Percentiles rank a stretch among this genome's conserved stretches.
Conservation (phyloP, 2,888 invertebrate species). For the Lissocephala sabroskyi region DNA sequence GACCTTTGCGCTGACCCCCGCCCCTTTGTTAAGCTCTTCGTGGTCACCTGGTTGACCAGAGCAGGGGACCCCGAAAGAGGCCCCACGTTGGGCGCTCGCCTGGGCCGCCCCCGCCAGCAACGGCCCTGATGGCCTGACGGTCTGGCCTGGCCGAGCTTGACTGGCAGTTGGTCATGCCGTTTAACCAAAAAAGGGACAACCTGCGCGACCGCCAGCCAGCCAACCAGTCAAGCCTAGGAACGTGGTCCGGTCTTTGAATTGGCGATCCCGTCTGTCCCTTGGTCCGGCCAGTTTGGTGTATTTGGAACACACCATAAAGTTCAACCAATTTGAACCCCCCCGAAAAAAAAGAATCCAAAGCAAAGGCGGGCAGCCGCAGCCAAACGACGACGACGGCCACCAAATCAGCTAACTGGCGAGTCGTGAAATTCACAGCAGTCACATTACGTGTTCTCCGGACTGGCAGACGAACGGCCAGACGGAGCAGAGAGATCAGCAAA, state of each 20-base stretch:
- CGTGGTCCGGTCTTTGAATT: constrained; percentile 12
- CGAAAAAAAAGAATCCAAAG: no score
- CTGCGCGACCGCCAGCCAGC: no score
- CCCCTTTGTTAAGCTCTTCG: no score
- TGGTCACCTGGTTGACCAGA: no score
- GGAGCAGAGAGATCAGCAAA: neutral
- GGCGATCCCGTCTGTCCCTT: no score
- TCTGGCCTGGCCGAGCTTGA: constrained; percentile 8
- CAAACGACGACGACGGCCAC: neutral
- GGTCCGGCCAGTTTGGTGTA: constrained; percentile 37
- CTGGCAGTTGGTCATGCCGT: constrained; percentile 24
- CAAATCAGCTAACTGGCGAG: constrained; percentile 37
- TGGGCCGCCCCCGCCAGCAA: constrained; percentile 2
- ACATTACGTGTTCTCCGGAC: constrained; percentile 38
- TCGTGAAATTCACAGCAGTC: constrained; percentile 61
- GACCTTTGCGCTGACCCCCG: no score
- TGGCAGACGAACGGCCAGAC: neutral
- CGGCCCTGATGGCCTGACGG: neutral
- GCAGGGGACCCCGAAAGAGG: no score
- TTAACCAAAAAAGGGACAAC: constrained; percentile 57
- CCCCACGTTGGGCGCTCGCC: no score
- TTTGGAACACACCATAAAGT: constrained; percentile 62
- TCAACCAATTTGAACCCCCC: constrained; percentile 59
- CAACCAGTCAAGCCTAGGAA: no score
- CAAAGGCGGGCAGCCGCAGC: constrained; percentile 17